Percentiles rank a stretch among this genome's conserved stretches.
phyloP scores from a whole-genome alignment of 1,140 invertebrate species.

The Trichomalopsis sarcophagae region DNA sequence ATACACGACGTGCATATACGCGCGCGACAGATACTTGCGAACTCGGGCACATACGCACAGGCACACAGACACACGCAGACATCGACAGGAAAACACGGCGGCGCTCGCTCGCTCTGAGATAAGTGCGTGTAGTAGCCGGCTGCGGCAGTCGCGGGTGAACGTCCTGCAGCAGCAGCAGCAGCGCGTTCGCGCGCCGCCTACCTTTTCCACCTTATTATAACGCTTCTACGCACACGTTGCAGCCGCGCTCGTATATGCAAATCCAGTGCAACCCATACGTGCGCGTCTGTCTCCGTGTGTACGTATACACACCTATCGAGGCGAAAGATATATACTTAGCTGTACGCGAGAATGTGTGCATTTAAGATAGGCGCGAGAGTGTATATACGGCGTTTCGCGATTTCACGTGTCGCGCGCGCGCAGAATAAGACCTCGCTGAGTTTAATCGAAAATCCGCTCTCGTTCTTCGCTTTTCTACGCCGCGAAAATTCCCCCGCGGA shows the following conservation, averaged over 20 bases:
- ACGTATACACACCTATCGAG: background rate
- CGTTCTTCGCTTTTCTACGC: slow-evolving; percentile 19
- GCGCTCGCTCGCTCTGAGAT: slow-evolving; percentile 47
- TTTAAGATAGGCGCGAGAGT: slow-evolving; percentile 11
- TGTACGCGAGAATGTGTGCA: background rate
- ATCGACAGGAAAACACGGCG: slow-evolving; percentile 19
- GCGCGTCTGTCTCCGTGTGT: background rate
- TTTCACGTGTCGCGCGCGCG: slow-evolving; percentile 32
- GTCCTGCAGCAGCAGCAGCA: slow-evolving; percentile 55
- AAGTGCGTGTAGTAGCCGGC: slow-evolving; percentile 51
- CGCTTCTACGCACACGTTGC: slow-evolving; percentile 20
- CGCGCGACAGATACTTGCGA: background rate
- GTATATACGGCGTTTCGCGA: slow-evolving; percentile 2
- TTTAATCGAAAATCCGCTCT: slow-evolving; percentile 39
- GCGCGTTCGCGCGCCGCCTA: slow-evolving; percentile 55
- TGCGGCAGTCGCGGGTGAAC: slow-evolving; percentile 61
- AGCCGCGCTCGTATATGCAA: slow-evolving; percentile 15
- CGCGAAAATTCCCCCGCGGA: slow-evolving; percentile 7
- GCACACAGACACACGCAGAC: background rate
- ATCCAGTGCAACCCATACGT: background rate
- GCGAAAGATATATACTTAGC: background rate
- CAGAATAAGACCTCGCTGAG: slow-evolving; percentile 37
- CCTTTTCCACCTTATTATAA: slow-evolving; percentile 62
- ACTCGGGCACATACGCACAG: background rate
- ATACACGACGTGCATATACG: background rate